Percentiles rank a stretch among this genome's conserved stretches.
These are phyloP conservation scores for Hymenopus coronatus DNA, from an alignment of 2,888 invertebrate species.

Conservation along the genomic window DNA sequence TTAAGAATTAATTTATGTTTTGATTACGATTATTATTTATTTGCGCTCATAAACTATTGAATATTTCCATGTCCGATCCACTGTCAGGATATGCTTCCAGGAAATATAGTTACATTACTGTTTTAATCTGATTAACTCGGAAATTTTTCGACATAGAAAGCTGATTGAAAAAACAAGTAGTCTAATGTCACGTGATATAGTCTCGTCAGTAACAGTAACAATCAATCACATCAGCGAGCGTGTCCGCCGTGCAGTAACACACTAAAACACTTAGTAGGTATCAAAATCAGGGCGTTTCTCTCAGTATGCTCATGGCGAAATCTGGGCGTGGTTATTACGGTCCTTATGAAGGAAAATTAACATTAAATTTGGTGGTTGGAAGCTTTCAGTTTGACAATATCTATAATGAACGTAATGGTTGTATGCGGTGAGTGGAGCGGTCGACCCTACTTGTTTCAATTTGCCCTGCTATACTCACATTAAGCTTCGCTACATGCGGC, in stretches of 20 bases:
- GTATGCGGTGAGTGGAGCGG: neutral
- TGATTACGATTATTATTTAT: too few relatives aligned
- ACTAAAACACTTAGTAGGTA: neutral
- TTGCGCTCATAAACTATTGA: too few relatives aligned
- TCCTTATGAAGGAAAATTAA: neutral
- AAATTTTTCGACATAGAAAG: neutral
- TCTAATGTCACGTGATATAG: neutral
- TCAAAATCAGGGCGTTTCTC: neutral
- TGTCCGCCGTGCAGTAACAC: too few relatives aligned
- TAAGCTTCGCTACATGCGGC: neutral
- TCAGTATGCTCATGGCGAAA: neutral
- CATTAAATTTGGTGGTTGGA: neutral
- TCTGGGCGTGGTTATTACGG: neutral
- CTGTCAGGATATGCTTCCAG: too few relatives aligned
- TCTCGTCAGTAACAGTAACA: neutral
- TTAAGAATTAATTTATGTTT: too few relatives aligned
- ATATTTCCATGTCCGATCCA: too few relatives aligned
- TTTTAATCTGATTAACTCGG: too few relatives aligned
- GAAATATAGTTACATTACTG: too few relatives aligned
- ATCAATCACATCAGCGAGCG: neutral
- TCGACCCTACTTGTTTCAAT: neutral
- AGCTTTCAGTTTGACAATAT: neutral
- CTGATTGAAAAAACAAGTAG: neutral
- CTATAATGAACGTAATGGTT: neutral
- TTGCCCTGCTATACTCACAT: neutral